Base-by-base conservation (phyloP, 2,797 vertebrate species). In the Scolopax rusticola region DNA sequence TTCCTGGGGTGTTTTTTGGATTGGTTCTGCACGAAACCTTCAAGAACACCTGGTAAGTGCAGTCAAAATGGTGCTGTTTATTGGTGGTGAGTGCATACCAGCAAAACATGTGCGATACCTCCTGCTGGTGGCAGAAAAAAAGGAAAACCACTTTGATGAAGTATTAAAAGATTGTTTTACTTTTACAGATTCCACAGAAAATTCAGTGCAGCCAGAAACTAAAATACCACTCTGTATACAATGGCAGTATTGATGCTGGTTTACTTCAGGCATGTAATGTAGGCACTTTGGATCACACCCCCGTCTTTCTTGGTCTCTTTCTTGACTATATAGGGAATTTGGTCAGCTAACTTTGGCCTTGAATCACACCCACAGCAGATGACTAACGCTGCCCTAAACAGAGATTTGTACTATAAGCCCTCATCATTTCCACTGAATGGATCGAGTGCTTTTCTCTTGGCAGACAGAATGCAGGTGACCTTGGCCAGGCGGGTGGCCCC, bases 291-390 rank as follows among this genome's bases (percentile, higher is more conserved):
- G 67, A 63, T 88, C 88, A 94, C 69, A 81, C 76, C 85, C 87
- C 61, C 15, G 8, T n/a, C 87, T 69, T 65, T 82, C 81, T 76
- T 76, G 88, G 88, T 93, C 90, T 85, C 45, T 51, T 82, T 94
- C 85, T 88, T 95, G 88, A 88, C 91, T 96, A 95, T 95, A 95
- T 87, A 93, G 96, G 95, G 94, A 93, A 76, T 84, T 86, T 96
- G 96, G 94, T 94, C 92, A 95, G 93, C 86, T 96, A 91, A 90
- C 70, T 94, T 81, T 90, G 95, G 93, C 33, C 85, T 86, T 67
- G 83, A 84, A 76, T 95, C 88, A 96, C 90, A 89, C 93, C 94
- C 94, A 95, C 92, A 79, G 77, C 81, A 71, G 80, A 93, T 96
- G 95, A 97, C 80, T 97, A 95, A 96, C 2, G 6, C 80, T 94